phyloP scores from a whole-genome alignment of 2,797 vertebrate genomes.

The Prionace glauca region DNA sequence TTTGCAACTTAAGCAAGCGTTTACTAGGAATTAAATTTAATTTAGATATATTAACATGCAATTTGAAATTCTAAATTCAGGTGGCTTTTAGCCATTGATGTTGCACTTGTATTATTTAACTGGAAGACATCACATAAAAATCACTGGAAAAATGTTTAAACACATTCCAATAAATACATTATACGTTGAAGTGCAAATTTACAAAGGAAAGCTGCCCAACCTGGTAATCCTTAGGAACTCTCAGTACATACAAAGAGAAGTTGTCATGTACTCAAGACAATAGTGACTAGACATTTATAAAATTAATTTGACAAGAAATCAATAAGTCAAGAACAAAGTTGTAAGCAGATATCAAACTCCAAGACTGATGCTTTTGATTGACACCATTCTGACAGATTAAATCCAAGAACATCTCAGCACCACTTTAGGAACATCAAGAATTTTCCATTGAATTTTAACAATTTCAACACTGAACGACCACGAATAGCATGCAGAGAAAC shows the following conservation, averaged over 20 bases:
- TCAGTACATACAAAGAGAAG: neutral
- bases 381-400: neutral
- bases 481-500: neutral
- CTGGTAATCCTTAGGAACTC: neutral
- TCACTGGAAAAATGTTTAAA: conserved; percentile 23
- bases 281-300: neutral
- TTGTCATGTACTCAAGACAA: neutral
- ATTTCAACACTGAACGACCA: neutral
- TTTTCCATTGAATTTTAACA: neutral
- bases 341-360: neutral
- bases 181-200: neutral
- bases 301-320: neutral
- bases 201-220: neutral
- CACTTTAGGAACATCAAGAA: neutral
- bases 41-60: neutral
- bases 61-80: neutral
- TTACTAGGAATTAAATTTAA: neutral
- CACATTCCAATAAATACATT: neutral
- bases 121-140: neutral
- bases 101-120: neutral
- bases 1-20: neutral
- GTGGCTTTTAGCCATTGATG: neutral
- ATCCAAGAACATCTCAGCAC: neutral
- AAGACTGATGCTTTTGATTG: neutral
- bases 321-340: neutral